Percentiles rank a stretch among this genome's conserved stretches.
Evolutionary conservation across 2,888 invertebrate genomes (phyloP).

Genomic region (Sminthurides aquaticus): DNA sequence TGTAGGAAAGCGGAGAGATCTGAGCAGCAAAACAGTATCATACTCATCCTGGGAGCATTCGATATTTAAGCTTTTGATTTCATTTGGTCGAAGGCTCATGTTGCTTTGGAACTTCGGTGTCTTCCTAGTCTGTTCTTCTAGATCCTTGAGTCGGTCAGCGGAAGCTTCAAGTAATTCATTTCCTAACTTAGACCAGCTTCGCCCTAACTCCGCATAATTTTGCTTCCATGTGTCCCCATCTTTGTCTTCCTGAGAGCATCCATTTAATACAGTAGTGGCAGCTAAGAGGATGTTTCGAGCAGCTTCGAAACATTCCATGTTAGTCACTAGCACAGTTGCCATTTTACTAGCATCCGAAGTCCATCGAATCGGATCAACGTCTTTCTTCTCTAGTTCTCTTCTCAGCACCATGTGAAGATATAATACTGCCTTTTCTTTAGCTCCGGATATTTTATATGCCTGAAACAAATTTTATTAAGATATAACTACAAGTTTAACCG

Average conservation of each 20-base stretch:
- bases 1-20: slow-evolving; percentile 35
- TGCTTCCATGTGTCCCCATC: slow-evolving; percentile 34
- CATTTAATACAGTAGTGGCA: slow-evolving; percentile 35
- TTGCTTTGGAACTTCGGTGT: slow-evolving; percentile 35
- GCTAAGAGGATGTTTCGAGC: slow-evolving; percentile 36
- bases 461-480: slow-evolving; percentile 10
- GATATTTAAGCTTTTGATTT: slow-evolving; percentile 39
- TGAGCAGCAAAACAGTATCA: slow-evolving; percentile 37
- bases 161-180: slow-evolving; percentile 38
- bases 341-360: slow-evolving; percentile 36
- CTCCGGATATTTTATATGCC: slow-evolving; percentile 41
- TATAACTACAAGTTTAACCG: background rate
- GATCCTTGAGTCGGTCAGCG: slow-evolving; percentile 37
- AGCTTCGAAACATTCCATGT: slow-evolving; percentile 39
- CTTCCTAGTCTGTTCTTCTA: slow-evolving; percentile 39
- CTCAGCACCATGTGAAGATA: slow-evolving; percentile 42
- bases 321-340: slow-evolving; percentile 36
- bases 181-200: slow-evolving; percentile 40
- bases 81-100: slow-evolving; percentile 28
- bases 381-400: slow-evolving; percentile 37
- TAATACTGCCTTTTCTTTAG: slow-evolving; percentile 38
- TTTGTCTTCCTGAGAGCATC: slow-evolving; percentile 37
- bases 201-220: slow-evolving; percentile 40
- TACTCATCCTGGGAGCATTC: slow-evolving; percentile 31
- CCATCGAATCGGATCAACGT: slow-evolving; percentile 38